phyloP scores from a whole-genome alignment of 1,140 invertebrate genomes.

The Cataglyphis hispanica region DNA sequence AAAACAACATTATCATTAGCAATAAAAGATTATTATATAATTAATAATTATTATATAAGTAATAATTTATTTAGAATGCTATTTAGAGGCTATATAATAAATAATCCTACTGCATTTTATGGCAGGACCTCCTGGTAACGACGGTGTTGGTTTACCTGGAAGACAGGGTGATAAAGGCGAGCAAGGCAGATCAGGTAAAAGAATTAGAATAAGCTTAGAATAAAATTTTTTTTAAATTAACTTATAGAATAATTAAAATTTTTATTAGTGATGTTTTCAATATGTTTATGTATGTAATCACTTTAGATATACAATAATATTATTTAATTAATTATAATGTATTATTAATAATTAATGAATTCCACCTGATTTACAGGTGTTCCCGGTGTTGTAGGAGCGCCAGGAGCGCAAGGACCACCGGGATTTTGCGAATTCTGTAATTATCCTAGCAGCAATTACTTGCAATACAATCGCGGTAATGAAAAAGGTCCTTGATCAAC shows the following conservation, averaged over 20 bases:
- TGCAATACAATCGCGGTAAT: slow-evolving; percentile 72
- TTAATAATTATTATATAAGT: no score
- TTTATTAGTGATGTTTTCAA: background rate
- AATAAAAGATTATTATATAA: slow-evolving; percentile 11
- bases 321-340: no score
- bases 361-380: slow-evolving; percentile 78
- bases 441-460: slow-evolving; percentile 76
- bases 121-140: slow-evolving; percentile 88
- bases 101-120: slow-evolving; percentile 24
- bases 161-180: slow-evolving; percentile 89
- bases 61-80: slow-evolving; percentile 7
- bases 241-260: background rate
- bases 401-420: slow-evolving; percentile 87
- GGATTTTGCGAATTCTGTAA: slow-evolving; percentile 89
- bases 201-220: slow-evolving; percentile 21
- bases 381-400: slow-evolving; percentile 85
- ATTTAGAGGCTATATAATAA: background rate
- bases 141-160: slow-evolving; percentile 88
- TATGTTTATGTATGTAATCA: background rate
- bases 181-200: slow-evolving; percentile 88
- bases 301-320: no score
- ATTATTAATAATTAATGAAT: background rate
- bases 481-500: slow-evolving; percentile 71
- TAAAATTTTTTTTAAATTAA: background rate
- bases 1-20: slow-evolving; percentile 32